These are phyloP conservation scores for Eretmochelys imbricata DNA, from an alignment of 2,113 vertebrate species.

Conservation along the genomic window DNA sequence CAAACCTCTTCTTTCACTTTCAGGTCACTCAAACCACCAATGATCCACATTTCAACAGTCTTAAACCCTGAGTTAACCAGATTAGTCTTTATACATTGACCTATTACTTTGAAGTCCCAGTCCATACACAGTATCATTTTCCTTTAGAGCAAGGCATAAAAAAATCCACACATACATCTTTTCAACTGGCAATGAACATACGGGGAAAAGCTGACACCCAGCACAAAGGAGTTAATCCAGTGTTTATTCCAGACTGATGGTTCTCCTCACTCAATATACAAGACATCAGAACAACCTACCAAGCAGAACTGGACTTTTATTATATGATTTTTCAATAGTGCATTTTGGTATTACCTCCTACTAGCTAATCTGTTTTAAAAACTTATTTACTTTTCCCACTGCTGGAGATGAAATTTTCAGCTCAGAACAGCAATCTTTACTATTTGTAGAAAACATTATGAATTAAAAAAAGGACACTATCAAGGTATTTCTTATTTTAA, in stretches of 20 bases:
- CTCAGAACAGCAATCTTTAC: conserved; percentile 77
- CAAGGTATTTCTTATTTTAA: conserved; percentile 80
- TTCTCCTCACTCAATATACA: conserved; percentile 81
- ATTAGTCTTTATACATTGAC: neutral
- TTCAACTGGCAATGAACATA: conserved; percentile 32
- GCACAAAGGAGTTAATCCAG: conserved; percentile 81
- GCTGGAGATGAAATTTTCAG: conserved; percentile 78
- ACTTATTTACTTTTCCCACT: neutral
- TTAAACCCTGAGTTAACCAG: neutral
- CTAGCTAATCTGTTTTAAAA: conserved; percentile 60
- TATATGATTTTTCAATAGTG: conserved; percentile 74
- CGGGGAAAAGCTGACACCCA: conserved; percentile 79
- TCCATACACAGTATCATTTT: neutral
- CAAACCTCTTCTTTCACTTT: neutral
- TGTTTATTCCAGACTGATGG: conserved; percentile 84
- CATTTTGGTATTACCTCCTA: conserved; percentile 77
- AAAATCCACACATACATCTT: conserved; percentile 1
- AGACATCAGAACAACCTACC: conserved; percentile 81
- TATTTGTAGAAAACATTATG: conserved; percentile 77
- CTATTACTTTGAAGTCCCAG: neutral
- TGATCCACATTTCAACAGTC: neutral
- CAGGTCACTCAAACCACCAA: neutral
- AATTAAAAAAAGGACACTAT: conserved; percentile 82
- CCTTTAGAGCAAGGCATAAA: neutral
- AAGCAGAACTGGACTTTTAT: conserved; percentile 76